These are phyloP conservation scores for Schizothorax lantsangensis DNA, from an alignment of 2,797 vertebrate species.

Conservation along the genomic window DNA sequence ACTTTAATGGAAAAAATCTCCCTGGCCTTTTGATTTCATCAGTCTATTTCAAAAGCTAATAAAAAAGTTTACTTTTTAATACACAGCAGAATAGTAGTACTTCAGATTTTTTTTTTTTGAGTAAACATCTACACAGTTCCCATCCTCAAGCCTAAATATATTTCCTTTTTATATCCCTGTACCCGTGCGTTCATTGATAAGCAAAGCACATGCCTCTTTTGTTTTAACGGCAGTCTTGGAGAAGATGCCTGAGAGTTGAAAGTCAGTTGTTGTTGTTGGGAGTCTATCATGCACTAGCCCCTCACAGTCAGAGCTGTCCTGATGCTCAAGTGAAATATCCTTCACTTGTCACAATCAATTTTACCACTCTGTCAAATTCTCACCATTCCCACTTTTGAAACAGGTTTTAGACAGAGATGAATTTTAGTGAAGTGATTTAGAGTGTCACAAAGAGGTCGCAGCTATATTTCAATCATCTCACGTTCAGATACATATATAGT, in stretches of 20 bases:
- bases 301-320: constrained; percentile 63
- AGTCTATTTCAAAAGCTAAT: constrained; percentile 4
- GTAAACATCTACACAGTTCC: background rate
- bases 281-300: constrained; percentile 44
- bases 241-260: constrained; percentile 35
- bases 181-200: background rate
- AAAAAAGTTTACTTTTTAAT: background rate
- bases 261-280: constrained; percentile 9
- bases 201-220: background rate
- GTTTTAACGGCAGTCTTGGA: background rate
- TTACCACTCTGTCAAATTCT: constrained; percentile 60
- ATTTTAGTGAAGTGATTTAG: constrained; percentile 62
- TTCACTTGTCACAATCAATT: constrained; percentile 67
- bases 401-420: constrained; percentile 62
- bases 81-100: background rate
- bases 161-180: background rate
- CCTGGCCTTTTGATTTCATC: constrained; percentile 1
- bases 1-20: background rate
- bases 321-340: constrained; percentile 64
- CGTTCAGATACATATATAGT: constrained; percentile 37
- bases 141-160: background rate
- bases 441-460: constrained; percentile 60
- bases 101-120: background rate
- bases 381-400: constrained; percentile 57
- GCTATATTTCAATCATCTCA: constrained; percentile 38